Conservation (phyloP, 30 jellyfish, hydroid and myxozoan species). For the Hydra vulgaris region DNA sequence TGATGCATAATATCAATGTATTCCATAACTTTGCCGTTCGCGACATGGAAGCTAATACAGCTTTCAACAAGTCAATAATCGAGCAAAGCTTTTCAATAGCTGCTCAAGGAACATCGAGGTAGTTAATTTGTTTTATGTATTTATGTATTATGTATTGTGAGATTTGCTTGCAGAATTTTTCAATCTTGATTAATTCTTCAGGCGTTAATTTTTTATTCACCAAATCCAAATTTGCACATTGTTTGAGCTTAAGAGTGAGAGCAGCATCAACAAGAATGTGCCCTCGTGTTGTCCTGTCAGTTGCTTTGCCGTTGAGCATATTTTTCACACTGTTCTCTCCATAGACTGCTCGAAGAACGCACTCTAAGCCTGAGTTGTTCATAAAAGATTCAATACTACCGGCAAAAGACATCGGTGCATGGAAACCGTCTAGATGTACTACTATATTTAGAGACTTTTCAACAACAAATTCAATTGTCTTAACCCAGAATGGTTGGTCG, state of each 20-base stretch:
- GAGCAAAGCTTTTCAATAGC: no score
- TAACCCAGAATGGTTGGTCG: slow-evolving; percentile 6
- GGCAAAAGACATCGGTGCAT: no score
- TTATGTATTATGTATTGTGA: neutral
- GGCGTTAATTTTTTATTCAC: neutral
- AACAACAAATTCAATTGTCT: neutral
- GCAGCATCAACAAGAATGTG: no score
- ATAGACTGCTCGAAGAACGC: neutral
- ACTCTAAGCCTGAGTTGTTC: neutral
- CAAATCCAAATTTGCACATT: neutral
- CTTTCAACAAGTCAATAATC: no score
- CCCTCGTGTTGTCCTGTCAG: neutral
- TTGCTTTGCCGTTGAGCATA: neutral
- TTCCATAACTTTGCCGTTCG: no score
- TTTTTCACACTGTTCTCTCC: slow-evolving; percentile 3
- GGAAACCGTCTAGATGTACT: neutral
- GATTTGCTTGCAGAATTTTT: neutral
- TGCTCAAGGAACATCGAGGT: no score
- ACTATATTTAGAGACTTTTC: slow-evolving; percentile 1
- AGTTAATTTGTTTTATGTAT: neutral
- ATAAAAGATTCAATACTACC: no score
- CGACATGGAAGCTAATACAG: no score
- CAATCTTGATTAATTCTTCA: no score
- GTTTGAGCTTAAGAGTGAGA: neutral
- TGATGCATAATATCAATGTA: no score